These are phyloP conservation scores for Unio pictorum DNA, from an alignment of 2,888 invertebrate genomes.

Conservation along the genomic window DNA sequence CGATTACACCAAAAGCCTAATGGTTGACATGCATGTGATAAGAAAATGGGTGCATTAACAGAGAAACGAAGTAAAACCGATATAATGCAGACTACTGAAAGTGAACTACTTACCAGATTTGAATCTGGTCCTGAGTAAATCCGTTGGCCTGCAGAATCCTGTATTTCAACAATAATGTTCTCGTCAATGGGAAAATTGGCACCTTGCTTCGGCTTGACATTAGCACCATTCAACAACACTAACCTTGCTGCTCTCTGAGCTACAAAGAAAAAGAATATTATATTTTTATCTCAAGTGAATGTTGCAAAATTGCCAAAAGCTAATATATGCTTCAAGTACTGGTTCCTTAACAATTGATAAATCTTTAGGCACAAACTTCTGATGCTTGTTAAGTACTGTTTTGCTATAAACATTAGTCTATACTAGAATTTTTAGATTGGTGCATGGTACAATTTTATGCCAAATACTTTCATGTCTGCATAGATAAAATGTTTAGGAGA, in stretches of 20 bases:
- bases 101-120: conserved; percentile 15
- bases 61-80: not conserved
- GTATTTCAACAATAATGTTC: conserved; percentile 11
- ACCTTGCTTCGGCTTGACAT: conserved; percentile 14
- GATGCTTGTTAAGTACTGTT: too few relatives aligned
- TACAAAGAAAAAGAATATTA: conserved; percentile 8
- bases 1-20: too few relatives aligned
- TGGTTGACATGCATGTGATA: too few relatives aligned
- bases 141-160: conserved; percentile 16
- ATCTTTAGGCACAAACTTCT: too few relatives aligned
- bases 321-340: not conserved
- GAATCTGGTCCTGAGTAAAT: conserved; percentile 35
- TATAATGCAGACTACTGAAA: not conserved
- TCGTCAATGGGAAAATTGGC: conserved; percentile 28
- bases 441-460: too few relatives aligned
- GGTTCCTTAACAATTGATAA: conserved; percentile 1
- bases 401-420: too few relatives aligned
- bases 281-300: conserved; percentile 16
- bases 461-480: too few relatives aligned
- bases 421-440: too few relatives aligned
- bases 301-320: conserved; percentile 1
- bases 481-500: too few relatives aligned
- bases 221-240: conserved; percentile 9
- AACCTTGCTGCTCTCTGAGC: conserved; percentile 20
- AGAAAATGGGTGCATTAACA: too few relatives aligned